Conservation (phyloP, 1,140 invertebrate genomes). For the Pseudachorutes palmiensis region DNA sequence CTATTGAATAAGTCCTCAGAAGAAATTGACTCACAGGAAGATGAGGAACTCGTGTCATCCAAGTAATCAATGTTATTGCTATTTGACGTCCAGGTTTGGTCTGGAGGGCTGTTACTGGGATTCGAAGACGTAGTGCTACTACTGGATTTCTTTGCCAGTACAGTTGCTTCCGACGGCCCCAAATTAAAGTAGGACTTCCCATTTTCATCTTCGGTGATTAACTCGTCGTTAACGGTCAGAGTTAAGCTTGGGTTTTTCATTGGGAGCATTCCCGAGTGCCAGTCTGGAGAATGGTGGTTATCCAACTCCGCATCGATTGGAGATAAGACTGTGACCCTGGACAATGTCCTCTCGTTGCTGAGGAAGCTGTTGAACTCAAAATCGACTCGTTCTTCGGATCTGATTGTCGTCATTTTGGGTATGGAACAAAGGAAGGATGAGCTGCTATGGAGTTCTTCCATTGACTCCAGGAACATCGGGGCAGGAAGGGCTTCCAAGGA, state of each 20-base stretch:
- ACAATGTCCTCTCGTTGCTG: slow-evolving; percentile 17
- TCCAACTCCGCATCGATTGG: slow-evolving; percentile 28
- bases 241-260: not conserved
- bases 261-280: not conserved
- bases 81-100: slow-evolving; percentile 57
- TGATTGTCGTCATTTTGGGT: slow-evolving; percentile 29
- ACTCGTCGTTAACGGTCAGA: slow-evolving; percentile 19
- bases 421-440: slow-evolving; percentile 19
- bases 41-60: slow-evolving; percentile 28
- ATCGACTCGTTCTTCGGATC: not conserved
- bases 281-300: not conserved
- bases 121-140: slow-evolving; percentile 35
- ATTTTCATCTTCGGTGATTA: slow-evolving; percentile 58
- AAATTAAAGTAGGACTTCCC: slow-evolving; percentile 82
- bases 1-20: slow-evolving; percentile 39
- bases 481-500: slow-evolving; percentile 28
- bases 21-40: slow-evolving; percentile 39
- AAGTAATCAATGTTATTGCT: slow-evolving; percentile 20
- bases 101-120: slow-evolving; percentile 33
- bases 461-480: slow-evolving; percentile 10
- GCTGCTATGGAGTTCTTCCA: not conserved
- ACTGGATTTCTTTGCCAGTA: slow-evolving; percentile 35
- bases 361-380: not conserved
- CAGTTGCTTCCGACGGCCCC: slow-evolving; percentile 55
- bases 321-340: slow-evolving; percentile 30